Conservation (phyloP, 1,140 invertebrate species). For the Meteorus sp. region DNA sequence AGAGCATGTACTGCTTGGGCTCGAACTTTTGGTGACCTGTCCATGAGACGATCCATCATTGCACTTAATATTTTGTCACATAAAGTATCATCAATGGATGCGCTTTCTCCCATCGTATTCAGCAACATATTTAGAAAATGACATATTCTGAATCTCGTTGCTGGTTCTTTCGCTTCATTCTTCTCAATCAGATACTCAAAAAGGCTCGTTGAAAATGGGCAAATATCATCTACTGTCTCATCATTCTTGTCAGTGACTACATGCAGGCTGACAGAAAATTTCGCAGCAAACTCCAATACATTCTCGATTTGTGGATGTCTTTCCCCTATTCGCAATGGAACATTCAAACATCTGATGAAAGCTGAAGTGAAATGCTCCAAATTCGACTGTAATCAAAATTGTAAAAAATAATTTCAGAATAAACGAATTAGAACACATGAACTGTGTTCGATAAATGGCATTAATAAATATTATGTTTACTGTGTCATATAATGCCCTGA, state of each 20-base stretch:
- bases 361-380: conserved; percentile 36
- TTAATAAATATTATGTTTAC: neutral
- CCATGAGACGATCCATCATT: conserved; percentile 72
- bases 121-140: conserved; percentile 75
- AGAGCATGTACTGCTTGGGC: conserved; percentile 79
- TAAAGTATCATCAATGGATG: conserved; percentile 74
- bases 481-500: neutral
- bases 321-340: conserved; percentile 42
- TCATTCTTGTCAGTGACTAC: conserved; percentile 20
- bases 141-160: conserved; percentile 73
- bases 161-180: conserved; percentile 64
- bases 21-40: conserved; percentile 73
- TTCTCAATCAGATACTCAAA: conserved; percentile 42
- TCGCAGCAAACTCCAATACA: conserved; percentile 61
- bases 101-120: conserved; percentile 73
- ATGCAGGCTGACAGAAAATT: conserved; percentile 56
- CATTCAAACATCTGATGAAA: conserved; percentile 41
- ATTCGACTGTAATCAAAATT: conserved; percentile 37
- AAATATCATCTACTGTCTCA: conserved; percentile 38
- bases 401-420: neutral
- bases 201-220: conserved; percentile 40
- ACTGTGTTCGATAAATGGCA: neutral
- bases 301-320: conserved; percentile 57
- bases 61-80: conserved; percentile 72
- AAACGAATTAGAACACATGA: too few species aligned